A percentile compares a stretch with the other conserved stretches of the same genome.
These are phyloP conservation scores for Misgurnus mizolepis DNA, from an alignment of 2,113 vertebrate species.

Conservation along the genomic window DNA sequence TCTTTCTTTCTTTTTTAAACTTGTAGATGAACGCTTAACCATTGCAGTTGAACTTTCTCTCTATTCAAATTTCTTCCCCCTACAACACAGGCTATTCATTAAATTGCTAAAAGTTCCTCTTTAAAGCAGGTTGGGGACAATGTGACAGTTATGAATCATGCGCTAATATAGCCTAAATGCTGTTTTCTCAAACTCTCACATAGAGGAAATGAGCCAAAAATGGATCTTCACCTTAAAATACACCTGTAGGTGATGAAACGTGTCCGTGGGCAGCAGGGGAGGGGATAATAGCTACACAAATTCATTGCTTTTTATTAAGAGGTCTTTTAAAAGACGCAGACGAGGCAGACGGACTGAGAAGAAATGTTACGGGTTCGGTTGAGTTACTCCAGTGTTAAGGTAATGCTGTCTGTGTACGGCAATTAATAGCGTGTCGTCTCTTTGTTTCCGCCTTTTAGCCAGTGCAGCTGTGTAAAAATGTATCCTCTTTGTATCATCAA, in stretches of 20 bases:
- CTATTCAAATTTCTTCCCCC: too few relatives aligned
- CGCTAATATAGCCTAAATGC: background rate
- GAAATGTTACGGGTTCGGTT: conserved; percentile 18
- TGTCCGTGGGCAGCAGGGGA: conserved; percentile 1
- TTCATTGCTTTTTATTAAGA: conserved; percentile 15
- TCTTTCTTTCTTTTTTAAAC: background rate
- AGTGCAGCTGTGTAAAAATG: background rate
- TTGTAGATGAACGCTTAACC: too few relatives aligned
- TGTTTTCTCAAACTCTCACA: background rate
- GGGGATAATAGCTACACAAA: background rate
- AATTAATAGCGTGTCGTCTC: background rate
- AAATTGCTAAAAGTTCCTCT: background rate
- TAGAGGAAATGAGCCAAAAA: conserved; percentile 14
- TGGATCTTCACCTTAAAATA: conserved; percentile 28
- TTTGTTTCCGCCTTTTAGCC: conserved; percentile 11
- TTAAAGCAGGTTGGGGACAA: background rate
- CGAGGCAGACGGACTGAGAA: conserved; percentile 16
- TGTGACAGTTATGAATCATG: background rate
- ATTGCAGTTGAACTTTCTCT: too few relatives aligned
- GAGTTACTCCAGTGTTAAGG: conserved; percentile 3
- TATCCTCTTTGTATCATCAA: background rate
- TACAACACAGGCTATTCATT: too few relatives aligned
- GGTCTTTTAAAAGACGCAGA: background rate
- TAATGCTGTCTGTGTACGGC: background rate
- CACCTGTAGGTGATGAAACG: conserved; percentile 39